Conservation (phyloP, 2,888 invertebrate genomes). For the Volucella bombylans region DNA sequence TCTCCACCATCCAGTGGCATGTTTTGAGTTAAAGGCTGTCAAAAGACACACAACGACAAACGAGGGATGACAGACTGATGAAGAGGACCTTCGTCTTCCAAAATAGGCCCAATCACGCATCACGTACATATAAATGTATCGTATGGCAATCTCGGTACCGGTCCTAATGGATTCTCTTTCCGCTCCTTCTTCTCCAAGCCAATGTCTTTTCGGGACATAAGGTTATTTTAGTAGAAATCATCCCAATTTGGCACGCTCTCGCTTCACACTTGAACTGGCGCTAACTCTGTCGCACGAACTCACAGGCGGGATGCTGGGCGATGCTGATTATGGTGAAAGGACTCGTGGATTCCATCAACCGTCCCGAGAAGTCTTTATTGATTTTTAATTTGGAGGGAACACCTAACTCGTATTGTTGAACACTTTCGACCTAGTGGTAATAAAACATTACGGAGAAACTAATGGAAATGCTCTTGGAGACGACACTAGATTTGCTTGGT, state of each 20-base stretch:
- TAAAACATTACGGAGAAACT: neutral
- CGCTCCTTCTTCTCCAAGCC: neutral
- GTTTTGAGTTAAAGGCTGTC: slow-evolving; percentile 12
- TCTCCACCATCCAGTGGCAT: slow-evolving; percentile 24
- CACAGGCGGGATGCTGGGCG: neutral
- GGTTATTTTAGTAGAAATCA: slow-evolving; percentile 38
- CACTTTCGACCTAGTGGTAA: neutral
- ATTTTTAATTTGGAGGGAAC: slow-evolving; percentile 42
- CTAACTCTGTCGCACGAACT: neutral
- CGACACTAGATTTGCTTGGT: neutral
- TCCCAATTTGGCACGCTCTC: slow-evolving; percentile 46
- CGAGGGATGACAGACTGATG: neutral
- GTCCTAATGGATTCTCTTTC: slow-evolving; percentile 33
- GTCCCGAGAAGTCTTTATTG: slow-evolving; percentile 22
- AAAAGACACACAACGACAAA: too few relatives aligned
- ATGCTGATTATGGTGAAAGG: slow-evolving; percentile 37
- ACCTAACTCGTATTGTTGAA: slow-evolving; percentile 24
- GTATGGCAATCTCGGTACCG: slow-evolving; percentile 18
- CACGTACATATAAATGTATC: neutral
- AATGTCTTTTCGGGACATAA: slow-evolving; percentile 8
- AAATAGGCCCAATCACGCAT: slow-evolving; percentile 35
- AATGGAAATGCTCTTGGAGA: slow-evolving; percentile 13
- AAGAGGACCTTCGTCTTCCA: neutral
- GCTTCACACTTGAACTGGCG: neutral
- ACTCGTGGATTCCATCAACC: slow-evolving; percentile 14